Conservation (phyloP, 2,888 invertebrate species). For the Hemaris fuciformis region DNA sequence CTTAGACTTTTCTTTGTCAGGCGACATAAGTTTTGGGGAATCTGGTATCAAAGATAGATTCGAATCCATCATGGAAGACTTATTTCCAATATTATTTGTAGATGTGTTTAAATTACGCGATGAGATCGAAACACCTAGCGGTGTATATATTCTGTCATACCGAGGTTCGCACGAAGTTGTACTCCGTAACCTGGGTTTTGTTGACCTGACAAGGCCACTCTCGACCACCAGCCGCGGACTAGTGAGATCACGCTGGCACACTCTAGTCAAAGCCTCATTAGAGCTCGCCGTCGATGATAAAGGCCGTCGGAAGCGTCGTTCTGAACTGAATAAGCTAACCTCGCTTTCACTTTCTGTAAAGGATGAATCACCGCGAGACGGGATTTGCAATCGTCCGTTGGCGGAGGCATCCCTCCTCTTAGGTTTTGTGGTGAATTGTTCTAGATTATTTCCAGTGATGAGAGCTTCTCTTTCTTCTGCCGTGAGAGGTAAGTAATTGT, state of each 20-base stretch:
- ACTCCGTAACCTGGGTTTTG: constrained; percentile 66
- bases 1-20: constrained; percentile 80
- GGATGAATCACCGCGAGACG: constrained; percentile 62
- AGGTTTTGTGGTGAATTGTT: constrained; percentile 46
- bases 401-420: constrained; percentile 60
- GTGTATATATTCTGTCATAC: constrained; percentile 73
- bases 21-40: constrained; percentile 69
- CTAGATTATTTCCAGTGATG: constrained; percentile 58
- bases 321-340: constrained; percentile 66
- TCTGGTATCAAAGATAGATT: constrained; percentile 74
- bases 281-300: constrained; percentile 70
- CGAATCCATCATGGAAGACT: constrained; percentile 64
- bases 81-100: constrained; percentile 58
- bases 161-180: constrained; percentile 74
- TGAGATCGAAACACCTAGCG: constrained; percentile 64
- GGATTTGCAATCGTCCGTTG: constrained; percentile 50
- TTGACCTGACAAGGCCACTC: constrained; percentile 52
- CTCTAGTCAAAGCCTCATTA: constrained; percentile 68
- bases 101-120: constrained; percentile 67
- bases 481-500: constrained; percentile 80
- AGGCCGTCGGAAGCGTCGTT: constrained; percentile 64
- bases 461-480: constrained; percentile 73
- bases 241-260: constrained; percentile 63
- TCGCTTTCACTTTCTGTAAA: constrained; percentile 76
- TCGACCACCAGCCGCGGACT: constrained; percentile 70